A percentile compares a stretch with the other conserved stretches of the same genome.
Evolutionary conservation across 1,140 invertebrate species (phyloP).

Genomic region (Drosophila cardini): DNA sequence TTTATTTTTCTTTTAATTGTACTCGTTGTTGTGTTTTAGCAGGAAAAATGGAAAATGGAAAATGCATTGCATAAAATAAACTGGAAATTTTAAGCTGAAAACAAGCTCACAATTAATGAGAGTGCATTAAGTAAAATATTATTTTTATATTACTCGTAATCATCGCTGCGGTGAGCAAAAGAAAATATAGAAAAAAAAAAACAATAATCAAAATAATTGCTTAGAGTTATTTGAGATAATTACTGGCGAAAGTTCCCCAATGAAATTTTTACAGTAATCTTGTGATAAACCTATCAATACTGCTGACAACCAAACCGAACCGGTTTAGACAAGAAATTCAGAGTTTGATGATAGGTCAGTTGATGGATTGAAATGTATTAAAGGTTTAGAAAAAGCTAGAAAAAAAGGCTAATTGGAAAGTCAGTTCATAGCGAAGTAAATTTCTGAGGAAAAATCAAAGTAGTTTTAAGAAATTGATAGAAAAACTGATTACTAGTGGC

Average conservation of each 20-base stretch:
- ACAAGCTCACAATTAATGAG: conserved; percentile 50
- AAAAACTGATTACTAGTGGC: no score
- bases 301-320: neutral
- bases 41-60: conserved; percentile 29
- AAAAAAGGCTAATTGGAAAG: no score
- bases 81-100: conserved; percentile 44
- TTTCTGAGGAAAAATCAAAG: no score
- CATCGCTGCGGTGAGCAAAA: conserved; percentile 19
- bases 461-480: no score
- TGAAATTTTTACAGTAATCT: neutral
- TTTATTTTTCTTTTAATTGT: neutral
- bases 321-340: neutral
- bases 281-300: neutral
- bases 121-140: conserved; percentile 31
- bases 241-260: conserved; percentile 26
- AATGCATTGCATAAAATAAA: conserved; percentile 58
- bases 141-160: conserved; percentile 44
- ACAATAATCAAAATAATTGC: conserved; percentile 43
- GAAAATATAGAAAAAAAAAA: no score
- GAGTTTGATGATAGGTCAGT: neutral
- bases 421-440: no score
- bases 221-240: conserved; percentile 3
- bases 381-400: no score
- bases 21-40: conserved; percentile 26
- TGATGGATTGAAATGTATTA: neutral